phyloP scores from a whole-genome alignment of 2,797 vertebrate genomes.

The Protonibea diacanthus region DNA sequence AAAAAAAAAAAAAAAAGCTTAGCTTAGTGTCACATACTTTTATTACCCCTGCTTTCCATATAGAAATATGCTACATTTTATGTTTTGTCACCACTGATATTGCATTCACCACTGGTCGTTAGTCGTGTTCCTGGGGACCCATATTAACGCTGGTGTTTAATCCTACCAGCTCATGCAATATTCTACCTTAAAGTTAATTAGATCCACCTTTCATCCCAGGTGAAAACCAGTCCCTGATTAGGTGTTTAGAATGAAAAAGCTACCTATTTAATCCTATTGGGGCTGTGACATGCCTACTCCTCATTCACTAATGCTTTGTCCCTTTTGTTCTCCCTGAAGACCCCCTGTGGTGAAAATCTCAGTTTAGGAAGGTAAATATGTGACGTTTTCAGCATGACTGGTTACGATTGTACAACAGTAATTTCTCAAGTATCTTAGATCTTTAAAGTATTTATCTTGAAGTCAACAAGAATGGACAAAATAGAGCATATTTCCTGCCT shows the following conservation, averaged over 20 bases:
- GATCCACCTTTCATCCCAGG: slow-evolving; percentile 49
- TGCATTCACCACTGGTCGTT: slow-evolving; percentile 25
- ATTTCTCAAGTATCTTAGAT: background rate
- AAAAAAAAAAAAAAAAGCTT: background rate
- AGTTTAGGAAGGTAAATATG: background rate
- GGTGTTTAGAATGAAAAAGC: slow-evolving; percentile 48
- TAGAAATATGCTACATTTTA: background rate
- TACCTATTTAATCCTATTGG: slow-evolving; percentile 33
- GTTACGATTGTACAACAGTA: background rate
- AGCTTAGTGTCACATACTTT: background rate
- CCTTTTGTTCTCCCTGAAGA: background rate
- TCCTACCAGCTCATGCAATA: slow-evolving; percentile 22
- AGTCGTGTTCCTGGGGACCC: slow-evolving; percentile 20
- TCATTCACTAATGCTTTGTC: slow-evolving; percentile 33
- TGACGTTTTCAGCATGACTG: background rate
- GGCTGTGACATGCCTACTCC: slow-evolving; percentile 16
- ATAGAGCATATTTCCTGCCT: background rate
- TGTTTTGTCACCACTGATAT: slow-evolving; percentile 24
- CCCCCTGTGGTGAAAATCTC: background rate
- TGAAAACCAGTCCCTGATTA: slow-evolving; percentile 50
- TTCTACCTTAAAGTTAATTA: slow-evolving; percentile 54
- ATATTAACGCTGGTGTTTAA: slow-evolving; percentile 15
- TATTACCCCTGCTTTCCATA: background rate
- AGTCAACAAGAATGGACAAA: background rate
- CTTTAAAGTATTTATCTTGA: background rate